Conservation (phyloP, 2,888 invertebrate genomes). For the Platynereis dumerilii region DNA sequence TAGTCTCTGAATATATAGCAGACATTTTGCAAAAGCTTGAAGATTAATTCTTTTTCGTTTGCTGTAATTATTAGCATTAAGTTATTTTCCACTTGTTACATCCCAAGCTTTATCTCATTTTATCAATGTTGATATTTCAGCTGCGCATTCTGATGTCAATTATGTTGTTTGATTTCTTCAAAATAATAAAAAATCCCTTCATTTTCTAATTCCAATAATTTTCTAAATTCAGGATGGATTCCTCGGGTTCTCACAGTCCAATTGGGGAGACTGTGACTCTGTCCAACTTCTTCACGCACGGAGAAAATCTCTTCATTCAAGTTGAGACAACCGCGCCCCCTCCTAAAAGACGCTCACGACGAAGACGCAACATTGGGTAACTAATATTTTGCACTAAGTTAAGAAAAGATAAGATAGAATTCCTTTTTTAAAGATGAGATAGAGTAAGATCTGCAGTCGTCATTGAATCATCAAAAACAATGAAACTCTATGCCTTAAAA, state of each 20-base stretch:
- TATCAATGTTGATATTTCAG: no score
- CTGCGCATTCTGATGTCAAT: no score
- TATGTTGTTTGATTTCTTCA: no score
- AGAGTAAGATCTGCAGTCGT: background rate
- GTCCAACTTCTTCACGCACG: conserved; percentile 68
- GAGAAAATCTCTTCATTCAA: conserved; percentile 69
- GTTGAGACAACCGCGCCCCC: conserved; percentile 72
- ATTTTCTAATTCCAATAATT: no score
- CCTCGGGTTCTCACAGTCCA: conserved; percentile 32
- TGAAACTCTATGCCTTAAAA: background rate
- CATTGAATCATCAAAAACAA: background rate
- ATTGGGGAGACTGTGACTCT: conserved; percentile 67
- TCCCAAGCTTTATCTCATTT: no score
- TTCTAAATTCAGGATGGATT: conserved; percentile 33
- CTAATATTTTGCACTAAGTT: no score
- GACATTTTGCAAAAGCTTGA: no score
- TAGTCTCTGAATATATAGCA: no score
- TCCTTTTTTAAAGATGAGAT: background rate
- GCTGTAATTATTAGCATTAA: no score
- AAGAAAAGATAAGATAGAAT: background rate
- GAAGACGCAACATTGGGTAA: conserved; percentile 48
- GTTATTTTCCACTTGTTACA: no score
- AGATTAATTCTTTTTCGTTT: no score
- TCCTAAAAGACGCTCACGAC: conserved; percentile 49
- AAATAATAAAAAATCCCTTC: no score